Evolutionary conservation across 1,140 invertebrate genomes (phyloP).

Genomic region (Augochlora pura): DNA sequence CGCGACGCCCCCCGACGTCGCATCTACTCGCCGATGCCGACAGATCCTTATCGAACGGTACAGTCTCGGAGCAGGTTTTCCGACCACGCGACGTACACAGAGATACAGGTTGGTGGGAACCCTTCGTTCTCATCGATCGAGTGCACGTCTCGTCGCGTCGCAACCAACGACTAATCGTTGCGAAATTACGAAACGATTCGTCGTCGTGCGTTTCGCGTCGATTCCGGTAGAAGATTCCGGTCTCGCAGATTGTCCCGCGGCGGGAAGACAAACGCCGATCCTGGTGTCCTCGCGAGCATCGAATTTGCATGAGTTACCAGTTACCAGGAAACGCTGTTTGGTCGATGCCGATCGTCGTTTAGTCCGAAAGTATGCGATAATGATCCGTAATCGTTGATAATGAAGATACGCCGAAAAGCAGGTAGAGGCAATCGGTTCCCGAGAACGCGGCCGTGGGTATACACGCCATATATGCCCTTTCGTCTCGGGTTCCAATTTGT

Average conservation of each 20-base stretch:
- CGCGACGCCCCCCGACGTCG: constrained; percentile 21
- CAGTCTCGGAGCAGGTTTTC: too few species aligned
- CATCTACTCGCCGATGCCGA: background rate
- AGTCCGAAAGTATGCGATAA: constrained; percentile 74
- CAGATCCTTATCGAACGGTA: constrained; percentile 27
- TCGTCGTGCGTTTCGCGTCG: too few species aligned
- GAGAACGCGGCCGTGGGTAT: background rate
- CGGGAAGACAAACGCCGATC: background rate
- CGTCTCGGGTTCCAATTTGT: constrained; percentile 22
- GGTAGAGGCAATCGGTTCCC: constrained; percentile 32
- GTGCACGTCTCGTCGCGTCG: too few species aligned
- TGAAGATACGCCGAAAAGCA: constrained; percentile 53
- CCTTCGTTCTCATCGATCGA: too few species aligned
- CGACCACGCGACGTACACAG: too few species aligned
- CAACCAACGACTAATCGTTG: too few species aligned
- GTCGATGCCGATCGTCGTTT: constrained; percentile 69
- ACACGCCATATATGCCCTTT: constrained; percentile 8
- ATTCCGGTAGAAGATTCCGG: too few species aligned
- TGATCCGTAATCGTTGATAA: constrained; percentile 72
- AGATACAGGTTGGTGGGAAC: too few species aligned
- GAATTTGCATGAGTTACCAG: constrained; percentile 31
- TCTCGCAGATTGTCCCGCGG: background rate
- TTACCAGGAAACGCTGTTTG: constrained; percentile 48
- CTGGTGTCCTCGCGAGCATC: background rate
- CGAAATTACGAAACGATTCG: too few species aligned